Percentiles rank a stretch among this genome's conserved stretches.
These are phyloP conservation scores for Phania funesta DNA, from an alignment of 2,888 invertebrate genomes.

Conservation along the genomic window DNA sequence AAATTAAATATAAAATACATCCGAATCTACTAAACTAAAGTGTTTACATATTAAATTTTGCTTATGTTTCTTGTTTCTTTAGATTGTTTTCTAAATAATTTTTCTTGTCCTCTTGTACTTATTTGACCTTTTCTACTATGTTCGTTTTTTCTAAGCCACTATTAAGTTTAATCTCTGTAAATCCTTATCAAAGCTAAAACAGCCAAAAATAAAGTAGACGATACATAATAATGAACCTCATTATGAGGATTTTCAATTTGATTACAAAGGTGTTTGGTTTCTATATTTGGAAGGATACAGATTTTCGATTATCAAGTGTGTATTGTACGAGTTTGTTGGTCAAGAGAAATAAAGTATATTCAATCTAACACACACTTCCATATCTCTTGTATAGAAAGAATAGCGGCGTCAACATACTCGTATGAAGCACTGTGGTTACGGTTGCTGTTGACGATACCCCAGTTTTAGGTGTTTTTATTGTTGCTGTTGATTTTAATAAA, in stretches of 20 bases:
- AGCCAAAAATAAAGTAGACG: neutral
- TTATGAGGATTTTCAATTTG: conserved; percentile 51
- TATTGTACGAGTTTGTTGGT: neutral
- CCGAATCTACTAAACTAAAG: too few species aligned
- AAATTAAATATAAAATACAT: too few species aligned
- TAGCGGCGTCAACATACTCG: too few species aligned
- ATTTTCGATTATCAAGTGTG: conserved; percentile 3
- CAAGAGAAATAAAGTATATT: neutral
- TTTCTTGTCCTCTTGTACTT: conserved; percentile 26
- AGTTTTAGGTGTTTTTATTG: too few species aligned
- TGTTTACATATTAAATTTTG: too few species aligned
- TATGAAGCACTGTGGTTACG: too few species aligned
- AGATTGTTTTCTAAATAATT: conserved; percentile 26
- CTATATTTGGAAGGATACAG: conserved; percentile 14
- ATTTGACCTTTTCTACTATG: neutral
- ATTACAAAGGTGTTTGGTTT: conserved; percentile 35
- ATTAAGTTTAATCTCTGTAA: conserved; percentile 40
- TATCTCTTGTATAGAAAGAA: neutral
- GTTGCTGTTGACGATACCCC: too few species aligned
- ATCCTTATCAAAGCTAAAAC: conserved; percentile 40
- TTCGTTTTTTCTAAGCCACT: conserved; percentile 2
- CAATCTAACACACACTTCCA: neutral
- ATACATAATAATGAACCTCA: conserved; percentile 5
- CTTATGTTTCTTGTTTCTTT: neutral
- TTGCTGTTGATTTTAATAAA: too few species aligned